phyloP scores from a whole-genome alignment of 2,797 vertebrate genomes.

The Oreochromis grahami region DNA sequence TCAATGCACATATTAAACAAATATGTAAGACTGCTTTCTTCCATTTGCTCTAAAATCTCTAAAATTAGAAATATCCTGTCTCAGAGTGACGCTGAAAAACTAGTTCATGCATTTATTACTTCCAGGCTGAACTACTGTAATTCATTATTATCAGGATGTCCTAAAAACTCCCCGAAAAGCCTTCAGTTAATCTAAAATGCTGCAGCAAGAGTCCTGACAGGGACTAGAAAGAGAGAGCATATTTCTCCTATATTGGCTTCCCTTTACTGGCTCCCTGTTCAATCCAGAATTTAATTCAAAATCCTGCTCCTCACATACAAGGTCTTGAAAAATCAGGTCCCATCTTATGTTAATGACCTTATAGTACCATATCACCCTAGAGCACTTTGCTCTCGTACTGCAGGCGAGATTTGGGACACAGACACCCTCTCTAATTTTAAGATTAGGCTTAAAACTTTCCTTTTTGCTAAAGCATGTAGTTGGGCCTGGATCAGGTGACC shows the following conservation, averaged over 20 bases:
- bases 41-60: not conserved
- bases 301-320: not conserved
- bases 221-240: not conserved
- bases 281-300: not conserved
- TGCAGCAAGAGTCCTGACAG: not conserved
- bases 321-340: not conserved
- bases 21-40: not conserved
- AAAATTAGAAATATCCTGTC: not conserved
- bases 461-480: not conserved
- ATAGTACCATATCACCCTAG: not conserved
- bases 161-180: not conserved
- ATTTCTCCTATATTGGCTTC: not conserved
- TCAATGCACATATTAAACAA: not conserved
- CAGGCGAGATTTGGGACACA: not conserved
- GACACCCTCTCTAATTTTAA: not conserved
- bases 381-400: not conserved
- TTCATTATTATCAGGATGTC: not conserved
- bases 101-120: not conserved
- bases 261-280: not conserved
- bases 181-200: not conserved
- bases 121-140: not conserved
- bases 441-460: not conserved
- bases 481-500: not conserved
- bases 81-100: not conserved
- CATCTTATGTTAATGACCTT: not conserved